Evolutionary conservation across 2,113 vertebrate genomes (phyloP).

Genomic region (Madoqua kirkii): DNA sequence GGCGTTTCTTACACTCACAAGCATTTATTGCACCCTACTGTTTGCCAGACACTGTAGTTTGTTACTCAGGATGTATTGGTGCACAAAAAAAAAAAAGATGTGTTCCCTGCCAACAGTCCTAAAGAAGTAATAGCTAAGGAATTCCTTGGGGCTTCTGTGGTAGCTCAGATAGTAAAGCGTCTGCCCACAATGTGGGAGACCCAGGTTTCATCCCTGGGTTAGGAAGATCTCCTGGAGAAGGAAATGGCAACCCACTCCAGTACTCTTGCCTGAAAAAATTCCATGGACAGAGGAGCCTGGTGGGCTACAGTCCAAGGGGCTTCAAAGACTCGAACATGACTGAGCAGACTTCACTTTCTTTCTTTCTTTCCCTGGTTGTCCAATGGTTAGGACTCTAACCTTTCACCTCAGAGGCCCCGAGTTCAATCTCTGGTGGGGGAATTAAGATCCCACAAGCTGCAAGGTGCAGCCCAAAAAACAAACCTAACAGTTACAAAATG

Average conservation of each 20-base stretch:
- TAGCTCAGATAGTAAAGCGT: neutral
- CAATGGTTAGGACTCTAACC: neutral
- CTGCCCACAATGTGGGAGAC: neutral
- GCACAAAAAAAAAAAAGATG: neutral
- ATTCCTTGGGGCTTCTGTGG: neutral
- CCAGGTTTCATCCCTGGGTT: neutral
- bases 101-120: neutral
- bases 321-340: neutral
- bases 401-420: neutral
- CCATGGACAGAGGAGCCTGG: neutral
- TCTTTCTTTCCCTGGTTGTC: neutral
- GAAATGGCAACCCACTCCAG: neutral
- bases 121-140: neutral
- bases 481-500: neutral
- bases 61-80: neutral
- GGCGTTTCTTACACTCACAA: too few relatives aligned
- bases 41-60: neutral
- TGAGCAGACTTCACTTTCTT: neutral
- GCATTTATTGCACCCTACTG: neutral
- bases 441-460: neutral
- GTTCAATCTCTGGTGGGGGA: neutral
- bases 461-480: neutral
- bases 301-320: neutral
- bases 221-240: neutral
- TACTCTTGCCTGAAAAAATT: neutral